A percentile compares a stretch with the other conserved stretches of the same genome.
Evolutionary conservation across 1,140 invertebrate species (phyloP).

Genomic region (Sycophaga agraensis): DNA sequence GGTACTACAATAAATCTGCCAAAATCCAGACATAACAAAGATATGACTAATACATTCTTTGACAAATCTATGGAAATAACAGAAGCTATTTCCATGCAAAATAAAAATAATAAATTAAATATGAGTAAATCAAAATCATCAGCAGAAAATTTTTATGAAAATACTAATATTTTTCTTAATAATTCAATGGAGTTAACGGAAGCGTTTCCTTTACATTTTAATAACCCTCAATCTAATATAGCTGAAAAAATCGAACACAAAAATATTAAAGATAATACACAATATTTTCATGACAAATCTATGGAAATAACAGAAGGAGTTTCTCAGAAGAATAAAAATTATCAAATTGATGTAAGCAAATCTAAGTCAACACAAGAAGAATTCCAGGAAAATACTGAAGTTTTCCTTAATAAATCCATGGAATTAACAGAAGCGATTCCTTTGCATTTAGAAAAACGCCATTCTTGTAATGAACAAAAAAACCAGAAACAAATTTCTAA

Average conservation of each 20-base stretch:
- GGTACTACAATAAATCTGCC: too few species aligned
- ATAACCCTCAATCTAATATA: not conserved
- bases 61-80: slow-evolving; percentile 15
- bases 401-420: slow-evolving; percentile 22
- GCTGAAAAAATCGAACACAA: not conserved
- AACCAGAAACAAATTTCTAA: not conserved
- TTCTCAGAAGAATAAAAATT: not conserved
- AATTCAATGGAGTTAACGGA: slow-evolving; percentile 18
- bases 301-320: slow-evolving; percentile 17
- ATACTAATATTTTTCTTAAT: slow-evolving; percentile 11
- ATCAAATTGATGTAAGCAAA: too few species aligned
- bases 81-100: not conserved
- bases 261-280: slow-evolving; percentile 9
- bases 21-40: not conserved
- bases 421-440: slow-evolving; percentile 9
- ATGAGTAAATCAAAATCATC: not conserved
- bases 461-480: not conserved
- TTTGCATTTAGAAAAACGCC: too few species aligned
- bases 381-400: not conserved
- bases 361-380: too few species aligned
- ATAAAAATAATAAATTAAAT: not conserved
- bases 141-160: too few species aligned
- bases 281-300: slow-evolving; percentile 13
- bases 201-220: not conserved
- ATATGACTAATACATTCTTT: not conserved